Evolutionary conservation across 2,113 vertebrate genomes (phyloP).

Genomic region (Ictalurus punctatus): DNA sequence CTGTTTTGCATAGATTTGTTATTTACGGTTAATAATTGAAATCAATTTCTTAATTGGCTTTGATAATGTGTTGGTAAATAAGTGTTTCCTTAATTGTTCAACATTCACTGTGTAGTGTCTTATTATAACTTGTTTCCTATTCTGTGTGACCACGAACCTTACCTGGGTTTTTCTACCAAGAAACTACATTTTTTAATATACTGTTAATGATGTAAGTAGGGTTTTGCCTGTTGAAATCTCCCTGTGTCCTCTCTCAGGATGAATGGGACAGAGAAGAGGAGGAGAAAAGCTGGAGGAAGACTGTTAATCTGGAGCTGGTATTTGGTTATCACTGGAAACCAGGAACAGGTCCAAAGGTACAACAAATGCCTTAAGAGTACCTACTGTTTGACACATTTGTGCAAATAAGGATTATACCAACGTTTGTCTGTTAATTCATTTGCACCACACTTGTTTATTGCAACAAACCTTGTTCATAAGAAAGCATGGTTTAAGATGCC

Average conservation of each 20-base stretch:
- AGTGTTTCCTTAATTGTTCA: background rate
- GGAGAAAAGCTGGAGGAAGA: conserved; percentile 80
- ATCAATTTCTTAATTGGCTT: background rate
- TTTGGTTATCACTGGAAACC: conserved; percentile 97
- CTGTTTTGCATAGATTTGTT: background rate
- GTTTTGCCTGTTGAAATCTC: background rate
- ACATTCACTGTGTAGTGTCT: background rate
- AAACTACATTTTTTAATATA: background rate
- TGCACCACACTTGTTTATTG: background rate
- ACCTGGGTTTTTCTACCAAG: background rate
- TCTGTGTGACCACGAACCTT: background rate
- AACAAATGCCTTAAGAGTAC: conserved; percentile 35
- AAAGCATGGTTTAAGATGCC: background rate
- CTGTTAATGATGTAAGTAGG: background rate
- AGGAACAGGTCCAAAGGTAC: conserved; percentile 84
- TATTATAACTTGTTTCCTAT: background rate
- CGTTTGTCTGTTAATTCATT: background rate
- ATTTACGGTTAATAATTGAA: background rate
- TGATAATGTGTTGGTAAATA: background rate
- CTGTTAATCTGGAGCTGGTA: conserved; percentile 90
- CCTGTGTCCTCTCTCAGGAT: conserved; percentile 69
- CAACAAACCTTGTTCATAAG: background rate
- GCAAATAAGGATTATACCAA: background rate
- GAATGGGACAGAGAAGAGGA: conserved; percentile 69
- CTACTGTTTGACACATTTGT: background rate